phyloP scores from a whole-genome alignment of 2,888 invertebrate species.

The Dromius quadrimaculatus region DNA sequence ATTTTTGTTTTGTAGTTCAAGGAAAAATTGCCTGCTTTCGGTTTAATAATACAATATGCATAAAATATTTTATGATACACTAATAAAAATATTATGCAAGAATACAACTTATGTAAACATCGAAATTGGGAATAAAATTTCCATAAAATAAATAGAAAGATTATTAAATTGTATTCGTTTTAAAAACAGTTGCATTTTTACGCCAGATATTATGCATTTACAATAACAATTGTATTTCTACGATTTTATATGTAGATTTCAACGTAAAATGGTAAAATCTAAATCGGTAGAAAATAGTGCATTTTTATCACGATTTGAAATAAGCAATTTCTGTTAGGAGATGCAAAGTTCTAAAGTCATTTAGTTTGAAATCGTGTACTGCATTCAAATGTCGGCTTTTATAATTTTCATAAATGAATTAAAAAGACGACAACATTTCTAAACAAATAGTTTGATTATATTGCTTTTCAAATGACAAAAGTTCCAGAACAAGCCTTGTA shows the following conservation, averaged over 20 bases:
- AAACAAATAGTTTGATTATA: slow-evolving; percentile 34
- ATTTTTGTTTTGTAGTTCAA: too few species aligned
- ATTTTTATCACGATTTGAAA: slow-evolving; percentile 43
- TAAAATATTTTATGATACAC: too few species aligned
- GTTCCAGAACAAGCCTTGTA: too few species aligned
- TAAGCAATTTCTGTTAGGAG: slow-evolving; percentile 30
- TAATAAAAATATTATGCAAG: too few species aligned
- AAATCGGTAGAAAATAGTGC: slow-evolving; percentile 14
- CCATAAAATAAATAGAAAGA: too few species aligned
- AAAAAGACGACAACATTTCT: slow-evolving; percentile 47
- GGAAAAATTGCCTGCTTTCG: too few species aligned
- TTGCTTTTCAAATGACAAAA: slow-evolving; percentile 7
- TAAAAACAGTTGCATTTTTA: slow-evolving; percentile 8
- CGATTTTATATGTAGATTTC: neutral
- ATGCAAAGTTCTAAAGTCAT: slow-evolving; percentile 43
- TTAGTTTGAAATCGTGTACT: slow-evolving; percentile 21
- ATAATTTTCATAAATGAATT: slow-evolving; percentile 50
- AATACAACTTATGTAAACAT: too few species aligned
- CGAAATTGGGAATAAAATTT: too few species aligned
- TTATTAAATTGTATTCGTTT: slow-evolving; percentile 15
- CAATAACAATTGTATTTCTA: slow-evolving; percentile 29
- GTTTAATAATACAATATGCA: too few species aligned
- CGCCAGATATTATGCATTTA: slow-evolving; percentile 1
- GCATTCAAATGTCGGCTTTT: slow-evolving; percentile 20
- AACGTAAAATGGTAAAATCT: neutral